Evolutionary conservation across 2,797 vertebrate species (phyloP), one percentile per base, ranked within the genome.

Genomic region (Brachyrhaphis roseni): DNA sequence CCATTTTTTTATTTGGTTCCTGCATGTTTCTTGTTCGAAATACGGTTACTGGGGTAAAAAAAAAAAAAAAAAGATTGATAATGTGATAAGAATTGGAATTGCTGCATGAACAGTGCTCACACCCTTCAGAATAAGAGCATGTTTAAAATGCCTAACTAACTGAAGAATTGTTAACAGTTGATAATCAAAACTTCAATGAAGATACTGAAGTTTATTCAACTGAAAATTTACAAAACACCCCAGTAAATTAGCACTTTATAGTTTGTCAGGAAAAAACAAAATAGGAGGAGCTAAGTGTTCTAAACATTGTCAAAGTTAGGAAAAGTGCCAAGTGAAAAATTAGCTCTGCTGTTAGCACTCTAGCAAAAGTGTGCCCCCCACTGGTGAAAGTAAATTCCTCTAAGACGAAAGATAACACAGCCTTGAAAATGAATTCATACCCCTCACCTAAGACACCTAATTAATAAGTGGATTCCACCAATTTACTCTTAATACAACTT

Each of bases 361-460:
- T n/a, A 55, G 26, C 1, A 0, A n/a, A 55, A n/a, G 26, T 55
- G 26, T 55, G 26, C 4, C 1, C 53, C 23, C 4, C 26, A 55
- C 11, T 11, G 51, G 72, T 45, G 46, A 82, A 82, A 77, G 72
- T 75, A n/a, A 47, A 82, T 81, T 11, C n/a, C 18, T 79, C 62
- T n/a, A 7, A 78, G 46, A 45, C 26, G 47, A 74, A 28, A 72
- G 62, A 82, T 82, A 10, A 23, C 18, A 16, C 5, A 66, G 18
- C 62, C 18, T 39, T 66, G 34, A 39, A 66, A 66, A 66, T 39
- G 23, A 36, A 66, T 23, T 23, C 18, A 66, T 8, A 39, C 18
- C 62, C 34, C 62, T 55, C 26, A 55, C 53, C 26, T 7, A 20
- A 18, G 62, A 20, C 59, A 23, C 18, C 18, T 18, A 64, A 7